phyloP scores from a whole-genome alignment of 2,888 invertebrate species.

The Drosophila pseudotalamancana region DNA sequence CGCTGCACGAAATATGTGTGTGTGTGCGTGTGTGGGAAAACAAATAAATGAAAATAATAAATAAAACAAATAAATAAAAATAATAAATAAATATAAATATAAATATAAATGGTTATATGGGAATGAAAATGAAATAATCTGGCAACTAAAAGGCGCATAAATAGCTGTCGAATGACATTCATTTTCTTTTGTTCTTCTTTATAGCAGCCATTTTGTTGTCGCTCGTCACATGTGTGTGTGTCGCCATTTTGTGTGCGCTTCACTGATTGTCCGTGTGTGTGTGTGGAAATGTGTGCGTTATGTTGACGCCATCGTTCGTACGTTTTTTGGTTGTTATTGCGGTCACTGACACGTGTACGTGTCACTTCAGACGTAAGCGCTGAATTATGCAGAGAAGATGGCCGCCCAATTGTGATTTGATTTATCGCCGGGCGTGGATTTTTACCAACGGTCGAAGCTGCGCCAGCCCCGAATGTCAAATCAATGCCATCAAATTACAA shows the following conservation, averaged over 20 bases:
- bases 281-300: conserved; percentile 14
- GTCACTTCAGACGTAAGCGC: conserved; percentile 54
- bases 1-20: conserved; percentile 21
- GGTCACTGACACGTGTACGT: conserved; percentile 71
- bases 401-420: conserved; percentile 59
- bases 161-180: conserved; percentile 71
- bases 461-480: conserved; percentile 53
- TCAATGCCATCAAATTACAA: conserved; percentile 71
- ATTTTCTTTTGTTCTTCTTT: conserved; percentile 60
- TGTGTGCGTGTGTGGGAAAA: too few species aligned
- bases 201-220: conserved; percentile 40
- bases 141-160: conserved; percentile 71
- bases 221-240: conserved; percentile 21
- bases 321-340: conserved; percentile 38
- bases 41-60: conserved; percentile 37
- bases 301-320: conserved; percentile 23
- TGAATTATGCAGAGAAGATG: conserved; percentile 69
- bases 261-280: neutral
- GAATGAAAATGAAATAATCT: conserved; percentile 72
- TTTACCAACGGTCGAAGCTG: conserved; percentile 18
- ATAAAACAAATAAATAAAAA: conserved; percentile 39
- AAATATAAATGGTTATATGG: conserved; percentile 33
- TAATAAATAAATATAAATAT: conserved; percentile 22
- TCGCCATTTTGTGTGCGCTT: conserved; percentile 30
- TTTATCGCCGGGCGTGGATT: conserved; percentile 56